Evolutionary conservation across 1,140 invertebrate species (phyloP).

Genomic region (Vanessa tameamea): DNA sequence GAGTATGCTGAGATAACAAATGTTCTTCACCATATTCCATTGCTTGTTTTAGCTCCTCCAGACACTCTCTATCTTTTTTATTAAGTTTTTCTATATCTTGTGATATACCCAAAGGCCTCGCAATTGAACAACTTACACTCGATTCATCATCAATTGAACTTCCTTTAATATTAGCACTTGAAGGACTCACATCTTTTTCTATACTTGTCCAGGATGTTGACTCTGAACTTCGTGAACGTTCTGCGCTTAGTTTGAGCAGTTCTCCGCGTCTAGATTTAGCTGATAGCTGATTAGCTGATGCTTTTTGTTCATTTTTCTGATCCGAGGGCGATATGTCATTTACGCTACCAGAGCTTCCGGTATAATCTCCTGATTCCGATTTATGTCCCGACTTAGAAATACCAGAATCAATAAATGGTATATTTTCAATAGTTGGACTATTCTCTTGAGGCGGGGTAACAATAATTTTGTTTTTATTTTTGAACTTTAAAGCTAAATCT

Average conservation of each 20-base stretch:
- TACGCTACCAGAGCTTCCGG: constrained; percentile 71
- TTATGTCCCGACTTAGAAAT: constrained; percentile 67
- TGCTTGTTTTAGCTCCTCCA: constrained; percentile 77
- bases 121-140: constrained; percentile 89
- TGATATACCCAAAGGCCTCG: constrained; percentile 87
- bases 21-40: constrained; percentile 78
- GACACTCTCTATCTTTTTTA: constrained; percentile 77
- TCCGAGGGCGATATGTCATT: constrained; percentile 72
- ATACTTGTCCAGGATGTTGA: constrained; percentile 83
- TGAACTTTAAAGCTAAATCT: constrained; percentile 70
- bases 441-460: constrained; percentile 80
- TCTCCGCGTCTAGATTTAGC: constrained; percentile 76
- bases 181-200: constrained; percentile 82
- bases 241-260: constrained; percentile 83
- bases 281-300: constrained; percentile 56
- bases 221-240: constrained; percentile 85
- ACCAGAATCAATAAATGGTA: constrained; percentile 75
- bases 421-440: constrained; percentile 78
- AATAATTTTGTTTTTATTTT: constrained; percentile 80
- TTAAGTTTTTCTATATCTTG: constrained; percentile 85
- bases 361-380: constrained; percentile 73
- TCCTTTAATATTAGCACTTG: constrained; percentile 82
- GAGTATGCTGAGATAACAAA: constrained; percentile 65
- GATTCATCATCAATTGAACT: constrained; percentile 87
- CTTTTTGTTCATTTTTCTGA: constrained; percentile 62